Evolutionary conservation across 2,113 vertebrate genomes (phyloP), one percentile per base, ranked within the genome.

Genomic region (Ellobius talpinus): DNA sequence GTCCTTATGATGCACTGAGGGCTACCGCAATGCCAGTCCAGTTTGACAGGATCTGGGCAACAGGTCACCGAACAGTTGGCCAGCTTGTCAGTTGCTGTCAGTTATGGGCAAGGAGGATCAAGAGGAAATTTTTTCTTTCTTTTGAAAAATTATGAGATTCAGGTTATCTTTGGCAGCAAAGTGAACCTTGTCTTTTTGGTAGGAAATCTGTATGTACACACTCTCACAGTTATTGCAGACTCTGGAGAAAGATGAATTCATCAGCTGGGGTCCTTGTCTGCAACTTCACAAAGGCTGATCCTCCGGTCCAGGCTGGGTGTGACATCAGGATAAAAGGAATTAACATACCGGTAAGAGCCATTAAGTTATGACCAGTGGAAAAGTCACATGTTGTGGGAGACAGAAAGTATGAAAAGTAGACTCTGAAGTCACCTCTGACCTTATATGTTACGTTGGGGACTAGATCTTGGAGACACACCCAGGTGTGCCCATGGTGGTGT

Each of bases 131-230:
- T 84, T 42, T 45, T 90, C 58, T 17, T 3, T 10, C 58, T 94
- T 93, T 63, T n/a, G 29, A 52, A 70, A 95, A 96, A 94, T 95
- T 52, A 68, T 7, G 55, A 95, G 39, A 93, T 92, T 9, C 8
- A 50, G 36, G 45, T 91, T 94, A 39, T 85, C n/a, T 14, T 91
- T 88, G 88, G 76, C 76, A 84, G 39, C 36, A 79, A 88, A 72
- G n/a, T 31, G 21, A 21, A 74, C 26, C 11, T 7, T 86, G 21
- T 5, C 77, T 95, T 95, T 88, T 70, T 86, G 72, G 11, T 39
- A 39, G 68, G 4, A 90, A 94, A 68, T 19, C 87, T 1, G 0
- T 50, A 42, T 92, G 87, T 95, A 8, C 16, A 65, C 29, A 72
- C 58, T 70, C 19, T 94, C 65, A 87, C 16, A 33, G 45, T 63